phyloP scores from a whole-genome alignment of 2,888 invertebrate species.

The Andrena chrysosceles region DNA sequence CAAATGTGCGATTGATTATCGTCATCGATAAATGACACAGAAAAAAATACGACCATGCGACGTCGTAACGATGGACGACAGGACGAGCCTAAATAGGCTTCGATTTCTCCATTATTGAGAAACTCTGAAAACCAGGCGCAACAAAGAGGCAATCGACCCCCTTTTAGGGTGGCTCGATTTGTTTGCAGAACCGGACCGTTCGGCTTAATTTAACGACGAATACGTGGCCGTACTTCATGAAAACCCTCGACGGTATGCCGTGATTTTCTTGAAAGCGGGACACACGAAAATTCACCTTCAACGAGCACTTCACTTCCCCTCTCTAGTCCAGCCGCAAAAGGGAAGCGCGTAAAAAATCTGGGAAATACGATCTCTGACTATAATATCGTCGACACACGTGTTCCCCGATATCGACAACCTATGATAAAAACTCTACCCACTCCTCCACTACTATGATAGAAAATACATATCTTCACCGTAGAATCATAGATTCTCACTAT shows the following conservation, averaged over 20 bases:
- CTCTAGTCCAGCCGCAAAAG: background rate
- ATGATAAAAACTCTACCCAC: background rate
- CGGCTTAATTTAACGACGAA: slow-evolving; percentile 76
- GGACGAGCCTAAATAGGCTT: slow-evolving; percentile 26
- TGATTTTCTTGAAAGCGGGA: slow-evolving; percentile 64
- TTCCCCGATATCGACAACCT: background rate
- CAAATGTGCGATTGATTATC: slow-evolving; percentile 19
- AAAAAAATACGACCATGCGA: slow-evolving; percentile 4
- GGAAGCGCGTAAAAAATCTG: slow-evolving; percentile 22
- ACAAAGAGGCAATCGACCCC: slow-evolving; percentile 71
- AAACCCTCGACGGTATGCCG: slow-evolving; percentile 53
- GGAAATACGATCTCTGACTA: background rate
- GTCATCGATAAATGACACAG: slow-evolving; percentile 5
- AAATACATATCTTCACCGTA: background rate
- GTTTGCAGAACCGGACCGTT: slow-evolving; percentile 72
- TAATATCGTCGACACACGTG: slow-evolving; percentile 8
- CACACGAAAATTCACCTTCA: slow-evolving; percentile 57
- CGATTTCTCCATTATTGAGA: slow-evolving; percentile 65
- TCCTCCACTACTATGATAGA: background rate
- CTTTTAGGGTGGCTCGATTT: slow-evolving; percentile 67
- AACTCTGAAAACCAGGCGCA: slow-evolving; percentile 57
- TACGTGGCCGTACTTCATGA: slow-evolving; percentile 69
- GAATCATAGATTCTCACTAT: background rate
- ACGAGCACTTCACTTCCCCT: slow-evolving; percentile 29
- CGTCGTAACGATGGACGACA: slow-evolving; percentile 9